These are phyloP conservation scores for Agrochola circellaris DNA, from an alignment of 2,888 invertebrate genomes.

Conservation along the genomic window DNA sequence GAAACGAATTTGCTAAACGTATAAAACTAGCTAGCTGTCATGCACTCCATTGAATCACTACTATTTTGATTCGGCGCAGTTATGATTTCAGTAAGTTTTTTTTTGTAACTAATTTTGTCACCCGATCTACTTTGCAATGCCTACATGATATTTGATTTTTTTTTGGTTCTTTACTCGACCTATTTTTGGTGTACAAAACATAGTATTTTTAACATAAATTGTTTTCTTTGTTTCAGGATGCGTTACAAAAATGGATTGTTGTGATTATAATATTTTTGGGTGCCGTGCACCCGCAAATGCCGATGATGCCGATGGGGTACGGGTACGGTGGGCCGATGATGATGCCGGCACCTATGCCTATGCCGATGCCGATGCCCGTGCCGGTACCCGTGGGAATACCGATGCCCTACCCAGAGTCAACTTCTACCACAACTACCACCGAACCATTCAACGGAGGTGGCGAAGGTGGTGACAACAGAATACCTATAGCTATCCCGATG, in stretches of 20 bases:
- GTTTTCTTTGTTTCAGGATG: slow-evolving; percentile 59
- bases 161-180: neutral
- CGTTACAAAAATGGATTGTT: slow-evolving; percentile 62
- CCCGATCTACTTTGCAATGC: neutral
- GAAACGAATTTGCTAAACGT: slow-evolving; percentile 66
- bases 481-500: slow-evolving; percentile 46
- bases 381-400: slow-evolving; percentile 58
- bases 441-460: neutral
- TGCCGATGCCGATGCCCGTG: slow-evolving; percentile 53
- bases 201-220: neutral
- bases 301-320: slow-evolving; percentile 61
- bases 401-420: slow-evolving; percentile 43
- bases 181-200: neutral
- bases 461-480: neutral
- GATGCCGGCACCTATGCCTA: slow-evolving; percentile 48
- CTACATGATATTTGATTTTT: neutral
- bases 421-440: slow-evolving; percentile 39
- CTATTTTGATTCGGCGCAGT: slow-evolving; percentile 57
- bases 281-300: slow-evolving; percentile 65
- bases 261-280: slow-evolving; percentile 53
- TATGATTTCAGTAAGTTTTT: slow-evolving; percentile 74
- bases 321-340: slow-evolving; percentile 59
- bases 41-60: slow-evolving; percentile 60
- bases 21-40: slow-evolving; percentile 71
- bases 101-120: slow-evolving; percentile 3